Evolutionary conservation across 2,797 vertebrate species (phyloP).

Genomic region (Liparis tanakae): DNA sequence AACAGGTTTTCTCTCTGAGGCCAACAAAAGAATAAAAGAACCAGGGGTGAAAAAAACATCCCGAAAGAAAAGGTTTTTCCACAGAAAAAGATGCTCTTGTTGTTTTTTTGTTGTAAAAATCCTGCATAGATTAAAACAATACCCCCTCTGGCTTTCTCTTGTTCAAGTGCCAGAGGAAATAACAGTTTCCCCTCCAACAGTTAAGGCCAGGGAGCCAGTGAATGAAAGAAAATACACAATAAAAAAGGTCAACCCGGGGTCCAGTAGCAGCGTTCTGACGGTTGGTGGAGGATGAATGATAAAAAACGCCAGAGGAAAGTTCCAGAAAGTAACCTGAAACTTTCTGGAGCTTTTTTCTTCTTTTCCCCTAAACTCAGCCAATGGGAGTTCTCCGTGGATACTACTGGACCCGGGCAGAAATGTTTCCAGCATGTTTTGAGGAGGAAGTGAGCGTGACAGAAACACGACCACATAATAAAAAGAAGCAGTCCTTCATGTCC

Average conservation of each 20-base stretch:
- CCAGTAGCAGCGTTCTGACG: slow-evolving; percentile 28
- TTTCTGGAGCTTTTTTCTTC: slow-evolving; percentile 23
- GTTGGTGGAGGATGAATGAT: not conserved
- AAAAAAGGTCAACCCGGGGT: slow-evolving; percentile 41
- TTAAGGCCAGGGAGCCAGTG: slow-evolving; percentile 79
- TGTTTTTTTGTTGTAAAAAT: slow-evolving; percentile 63
- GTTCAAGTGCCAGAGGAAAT: slow-evolving; percentile 76
- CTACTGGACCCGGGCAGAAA: slow-evolving; percentile 55
- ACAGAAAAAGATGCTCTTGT: slow-evolving; percentile 44
- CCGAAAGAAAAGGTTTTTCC: slow-evolving; percentile 49
- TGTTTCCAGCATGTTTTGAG: slow-evolving; percentile 66
- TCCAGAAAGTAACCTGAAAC: slow-evolving; percentile 14
- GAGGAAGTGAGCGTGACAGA: slow-evolving; percentile 18
- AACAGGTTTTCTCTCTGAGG: slow-evolving; percentile 72
- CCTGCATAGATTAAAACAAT: slow-evolving; percentile 84
- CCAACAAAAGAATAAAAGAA: slow-evolving; percentile 36
- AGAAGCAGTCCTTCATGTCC: slow-evolving; percentile 35
- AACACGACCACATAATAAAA: not conserved
- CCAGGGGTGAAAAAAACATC: slow-evolving; percentile 33
- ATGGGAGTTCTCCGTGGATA: slow-evolving; percentile 12
- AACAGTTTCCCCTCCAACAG: slow-evolving; percentile 80
- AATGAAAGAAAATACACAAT: slow-evolving; percentile 35
- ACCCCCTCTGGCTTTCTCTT: slow-evolving; percentile 67
- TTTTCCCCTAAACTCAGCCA: slow-evolving; percentile 24
- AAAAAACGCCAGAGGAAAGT: not conserved